phyloP scores from a whole-genome alignment of 2,797 vertebrate species.

The Pangasius mekongensis region DNA sequence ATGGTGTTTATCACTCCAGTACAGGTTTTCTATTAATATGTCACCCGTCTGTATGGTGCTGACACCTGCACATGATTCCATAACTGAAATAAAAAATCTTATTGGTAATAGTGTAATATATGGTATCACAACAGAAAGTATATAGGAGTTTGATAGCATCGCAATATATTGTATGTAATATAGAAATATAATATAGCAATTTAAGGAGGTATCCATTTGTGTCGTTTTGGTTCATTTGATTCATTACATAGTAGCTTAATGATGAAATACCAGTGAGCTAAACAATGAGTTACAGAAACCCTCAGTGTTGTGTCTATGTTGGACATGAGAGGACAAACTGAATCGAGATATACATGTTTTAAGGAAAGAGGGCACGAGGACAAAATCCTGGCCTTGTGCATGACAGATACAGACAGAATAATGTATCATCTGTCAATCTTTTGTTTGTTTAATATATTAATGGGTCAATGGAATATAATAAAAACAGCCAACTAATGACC shows the following conservation, averaged over 20 bases:
- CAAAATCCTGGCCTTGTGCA: neutral
- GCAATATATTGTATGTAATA: neutral
- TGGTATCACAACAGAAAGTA: neutral
- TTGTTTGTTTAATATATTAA: neutral
- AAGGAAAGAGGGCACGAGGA: neutral
- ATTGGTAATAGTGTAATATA: neutral
- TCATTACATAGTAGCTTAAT: neutral
- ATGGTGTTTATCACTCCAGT: neutral
- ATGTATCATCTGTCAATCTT: slow-evolving; percentile 4
- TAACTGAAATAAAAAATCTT: neutral
- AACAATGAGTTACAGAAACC: neutral
- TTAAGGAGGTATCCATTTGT: neutral
- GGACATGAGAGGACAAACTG: neutral
- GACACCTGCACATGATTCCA: neutral
- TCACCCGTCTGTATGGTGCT: neutral
- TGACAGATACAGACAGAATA: neutral
- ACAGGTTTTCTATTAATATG: neutral
- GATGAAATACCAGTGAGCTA: neutral
- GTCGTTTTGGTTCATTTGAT: neutral
- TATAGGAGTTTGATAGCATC: neutral
- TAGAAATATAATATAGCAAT: neutral
- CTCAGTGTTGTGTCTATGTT: slow-evolving; percentile 11
- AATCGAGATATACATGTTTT: slow-evolving; percentile 11
- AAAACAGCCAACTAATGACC: neutral
- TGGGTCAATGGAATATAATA: neutral